These are phyloP conservation scores for Kobus ellipsiprymnus DNA, from an alignment of 2,113 vertebrate species.

Conservation along the genomic window DNA sequence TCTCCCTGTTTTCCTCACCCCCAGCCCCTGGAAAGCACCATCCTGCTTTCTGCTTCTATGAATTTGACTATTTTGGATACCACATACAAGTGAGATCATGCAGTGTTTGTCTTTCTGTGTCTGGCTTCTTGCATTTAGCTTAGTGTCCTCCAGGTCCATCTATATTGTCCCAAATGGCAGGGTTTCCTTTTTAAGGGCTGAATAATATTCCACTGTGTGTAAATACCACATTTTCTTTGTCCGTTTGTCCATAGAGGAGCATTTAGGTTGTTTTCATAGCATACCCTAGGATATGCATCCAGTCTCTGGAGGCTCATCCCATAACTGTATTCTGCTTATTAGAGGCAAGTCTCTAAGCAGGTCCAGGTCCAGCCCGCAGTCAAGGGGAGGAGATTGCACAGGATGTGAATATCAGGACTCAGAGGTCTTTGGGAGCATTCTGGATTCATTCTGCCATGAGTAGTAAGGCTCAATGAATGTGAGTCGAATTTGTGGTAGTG, in stretches of 20 bases:
- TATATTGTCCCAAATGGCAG: background rate
- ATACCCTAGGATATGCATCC: background rate
- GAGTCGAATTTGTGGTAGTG: background rate
- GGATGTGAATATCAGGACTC: background rate
- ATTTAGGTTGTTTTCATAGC: background rate
- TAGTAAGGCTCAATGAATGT: background rate
- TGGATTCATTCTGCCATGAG: background rate
- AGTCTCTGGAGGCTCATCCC: background rate
- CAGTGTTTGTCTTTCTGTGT: background rate
- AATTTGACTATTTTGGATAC: background rate
- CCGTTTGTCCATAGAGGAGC: background rate
- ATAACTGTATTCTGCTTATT: background rate
- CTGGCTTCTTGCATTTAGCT: background rate
- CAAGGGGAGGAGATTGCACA: background rate
- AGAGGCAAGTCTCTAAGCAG: background rate
- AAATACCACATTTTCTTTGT: background rate
- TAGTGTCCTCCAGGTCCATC: background rate
- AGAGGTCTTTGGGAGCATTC: background rate
- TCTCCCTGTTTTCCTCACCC: background rate
- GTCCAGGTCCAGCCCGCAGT: background rate
- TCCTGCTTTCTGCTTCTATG: background rate
- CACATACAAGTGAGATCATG: background rate
- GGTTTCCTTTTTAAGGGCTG: background rate
- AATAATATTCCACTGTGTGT: background rate
- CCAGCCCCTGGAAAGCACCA: background rate